Evolutionary conservation across 2,888 invertebrate species (phyloP), one percentile per base, ranked within the genome.

Genomic region (Mythimna vitellina): DNA sequence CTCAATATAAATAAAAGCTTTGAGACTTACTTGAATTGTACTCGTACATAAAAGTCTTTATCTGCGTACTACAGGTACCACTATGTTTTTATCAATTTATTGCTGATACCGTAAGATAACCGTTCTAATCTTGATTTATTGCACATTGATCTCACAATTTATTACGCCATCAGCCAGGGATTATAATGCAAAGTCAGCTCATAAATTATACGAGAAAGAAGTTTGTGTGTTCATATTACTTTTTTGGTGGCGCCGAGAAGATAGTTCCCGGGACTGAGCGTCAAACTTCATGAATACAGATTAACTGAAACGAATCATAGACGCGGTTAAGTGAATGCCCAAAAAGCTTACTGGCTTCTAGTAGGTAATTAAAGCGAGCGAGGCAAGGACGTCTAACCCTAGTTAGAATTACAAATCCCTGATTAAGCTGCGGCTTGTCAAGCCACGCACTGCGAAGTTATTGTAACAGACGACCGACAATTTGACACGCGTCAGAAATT

Each of bases 341-440:
- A 68, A 70, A 76, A 82, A 86, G 80, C 78, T 79, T 82, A 77
- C 70, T 80, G 82, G 83, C 76, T 84, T 76, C 78, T 69, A 71
- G 70, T 54, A 29, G 3, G 3, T 29, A 78, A 82, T 77, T 73
- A 76, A 75, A 73, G 70, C 70, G 79, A 78, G 77, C 71, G 78
- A 70, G 76, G 73, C 72, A 70, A 68, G 70, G 61, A 71, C 73
- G 68, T 68, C 83, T 78, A 76, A 76, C 75, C 81, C 81, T 88
- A 81, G 85, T 90, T 89, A 82, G 88, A 89, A 91, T 91, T 86
- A 89, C 91, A 92, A 92, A 92, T 91, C 84, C 73, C 83, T 87
- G 87, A 89, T 88, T 90, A 88, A 86, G 83, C 81, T 76, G 82
- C 81, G 84, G 80, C 85, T 83, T 87, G 83, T 79, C 81, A 87